phyloP scores from a whole-genome alignment of 2,113 vertebrate species.

The Arenaria interpres region DNA sequence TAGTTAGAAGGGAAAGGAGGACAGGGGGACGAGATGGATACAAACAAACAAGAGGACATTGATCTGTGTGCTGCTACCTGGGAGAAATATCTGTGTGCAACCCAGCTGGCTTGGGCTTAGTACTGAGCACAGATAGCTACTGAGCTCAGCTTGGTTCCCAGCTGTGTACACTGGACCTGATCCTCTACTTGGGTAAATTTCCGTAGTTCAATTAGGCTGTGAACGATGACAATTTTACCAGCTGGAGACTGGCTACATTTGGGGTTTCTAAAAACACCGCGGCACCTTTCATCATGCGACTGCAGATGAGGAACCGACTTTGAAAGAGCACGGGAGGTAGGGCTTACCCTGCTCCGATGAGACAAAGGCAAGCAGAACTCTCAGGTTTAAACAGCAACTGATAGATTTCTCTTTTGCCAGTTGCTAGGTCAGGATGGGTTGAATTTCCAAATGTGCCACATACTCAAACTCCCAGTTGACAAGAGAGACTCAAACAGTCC shows the following conservation, averaged over 20 bases:
- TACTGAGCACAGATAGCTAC: neutral
- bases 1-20: neutral
- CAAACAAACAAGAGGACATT: neutral
- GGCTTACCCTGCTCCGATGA: neutral
- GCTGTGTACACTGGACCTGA: slow-evolving; percentile 52
- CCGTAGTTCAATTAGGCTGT: neutral
- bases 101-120: neutral
- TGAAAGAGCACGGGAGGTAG: neutral
- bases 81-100: neutral
- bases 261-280: neutral
- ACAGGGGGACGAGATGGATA: neutral
- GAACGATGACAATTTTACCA: slow-evolving; percentile 39
- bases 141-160: slow-evolving; percentile 47
- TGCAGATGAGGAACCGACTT: neutral
- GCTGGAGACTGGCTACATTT: neutral
- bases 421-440: neutral
- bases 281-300: neutral
- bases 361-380: neutral
- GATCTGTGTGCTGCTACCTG: neutral
- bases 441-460: neutral
- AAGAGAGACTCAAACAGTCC: neutral
- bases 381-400: neutral
- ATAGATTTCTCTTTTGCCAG: neutral
- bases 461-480: neutral
- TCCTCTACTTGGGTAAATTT: slow-evolving; percentile 15